phyloP scores from a whole-genome alignment of 2,113 vertebrate genomes.

The Rhinichthys klamathensis region DNA sequence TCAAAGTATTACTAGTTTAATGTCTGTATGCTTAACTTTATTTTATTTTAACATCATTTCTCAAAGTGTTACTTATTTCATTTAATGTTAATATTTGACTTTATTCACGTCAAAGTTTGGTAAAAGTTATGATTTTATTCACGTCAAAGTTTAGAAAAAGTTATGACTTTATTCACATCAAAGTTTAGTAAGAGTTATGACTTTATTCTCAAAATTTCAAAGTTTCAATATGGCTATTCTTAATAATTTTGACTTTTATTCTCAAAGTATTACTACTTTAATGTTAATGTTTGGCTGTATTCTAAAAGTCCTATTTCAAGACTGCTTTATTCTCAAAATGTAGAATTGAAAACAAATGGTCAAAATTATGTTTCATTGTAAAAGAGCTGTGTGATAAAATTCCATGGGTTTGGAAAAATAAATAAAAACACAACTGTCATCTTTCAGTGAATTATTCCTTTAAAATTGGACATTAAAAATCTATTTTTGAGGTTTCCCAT shows the following conservation, averaged over 20 bases:
- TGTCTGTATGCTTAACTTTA: not conserved
- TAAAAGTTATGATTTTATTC: not conserved
- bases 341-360: not conserved
- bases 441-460: not conserved
- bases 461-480: slow-evolving; percentile 1
- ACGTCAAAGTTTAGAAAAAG: not conserved
- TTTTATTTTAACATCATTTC: not conserved
- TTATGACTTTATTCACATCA: not conserved
- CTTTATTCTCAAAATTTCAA: not conserved
- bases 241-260: not conserved
- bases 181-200: not conserved
- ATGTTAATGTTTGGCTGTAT: not conserved
- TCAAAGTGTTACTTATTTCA: not conserved
- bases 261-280: not conserved
- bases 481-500: slow-evolving; percentile 20
- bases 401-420: not conserved
- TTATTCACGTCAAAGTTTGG: not conserved
- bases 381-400: not conserved
- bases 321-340: not conserved
- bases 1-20: not conserved
- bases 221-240: not conserved
- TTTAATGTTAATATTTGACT: not conserved
- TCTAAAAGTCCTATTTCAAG: not conserved
- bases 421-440: not conserved
- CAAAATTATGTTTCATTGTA: not conserved